These are phyloP conservation scores for Hirundo rustica DNA, from an alignment of 2,797 vertebrate species.

Conservation along the genomic window DNA sequence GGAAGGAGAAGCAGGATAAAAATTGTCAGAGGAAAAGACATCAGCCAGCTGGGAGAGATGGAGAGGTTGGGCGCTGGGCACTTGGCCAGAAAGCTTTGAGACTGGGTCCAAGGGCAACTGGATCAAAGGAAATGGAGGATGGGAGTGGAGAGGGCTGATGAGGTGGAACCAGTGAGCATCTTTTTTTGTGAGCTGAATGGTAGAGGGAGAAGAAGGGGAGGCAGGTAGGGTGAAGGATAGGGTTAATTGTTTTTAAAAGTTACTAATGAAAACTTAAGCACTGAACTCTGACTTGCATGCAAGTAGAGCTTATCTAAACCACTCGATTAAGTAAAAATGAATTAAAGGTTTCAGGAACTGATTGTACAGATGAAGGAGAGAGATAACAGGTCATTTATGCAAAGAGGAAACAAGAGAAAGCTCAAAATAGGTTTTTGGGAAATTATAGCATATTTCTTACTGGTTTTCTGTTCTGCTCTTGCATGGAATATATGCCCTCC, in stretches of 20 bases:
- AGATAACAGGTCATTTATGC: neutral
- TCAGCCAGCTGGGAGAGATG: neutral
- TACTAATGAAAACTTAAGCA: neutral
- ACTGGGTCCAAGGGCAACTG: neutral
- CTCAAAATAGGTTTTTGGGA: conserved; percentile 13
- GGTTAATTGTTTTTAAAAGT: neutral
- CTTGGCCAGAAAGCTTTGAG: neutral
- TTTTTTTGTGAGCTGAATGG: neutral
- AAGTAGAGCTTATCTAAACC: neutral
- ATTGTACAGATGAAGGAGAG: neutral
- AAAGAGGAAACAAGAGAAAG: neutral
- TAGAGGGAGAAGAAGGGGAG: neutral
- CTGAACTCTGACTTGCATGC: neutral
- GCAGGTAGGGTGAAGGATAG: neutral
- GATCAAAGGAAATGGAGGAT: neutral
- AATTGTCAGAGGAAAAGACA: neutral
- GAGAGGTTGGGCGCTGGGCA: neutral
- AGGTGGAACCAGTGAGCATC: neutral
- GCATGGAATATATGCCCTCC: neutral
- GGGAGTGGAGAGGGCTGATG: neutral
- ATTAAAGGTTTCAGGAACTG: neutral
- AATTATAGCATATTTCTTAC: neutral
- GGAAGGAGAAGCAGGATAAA: neutral
- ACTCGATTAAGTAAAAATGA: neutral
- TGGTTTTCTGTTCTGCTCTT: neutral